Percentiles rank a stretch among this genome's conserved stretches.
Conservation (phyloP, 2,888 invertebrate genomes). For the Alcis repandata region DNA sequence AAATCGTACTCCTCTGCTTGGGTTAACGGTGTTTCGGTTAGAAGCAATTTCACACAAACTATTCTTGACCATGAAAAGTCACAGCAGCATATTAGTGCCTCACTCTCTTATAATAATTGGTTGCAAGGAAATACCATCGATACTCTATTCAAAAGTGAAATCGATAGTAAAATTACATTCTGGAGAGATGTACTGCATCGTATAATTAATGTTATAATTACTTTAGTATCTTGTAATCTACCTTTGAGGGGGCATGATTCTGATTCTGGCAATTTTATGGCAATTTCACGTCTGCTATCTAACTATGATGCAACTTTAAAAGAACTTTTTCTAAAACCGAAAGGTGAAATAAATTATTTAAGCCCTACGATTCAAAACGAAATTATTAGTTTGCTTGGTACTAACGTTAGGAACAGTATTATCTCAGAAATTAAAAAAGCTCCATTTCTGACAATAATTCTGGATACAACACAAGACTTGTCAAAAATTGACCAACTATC, state of each 20-base stretch:
- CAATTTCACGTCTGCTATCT: constrained; percentile 43
- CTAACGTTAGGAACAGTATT: constrained; percentile 38
- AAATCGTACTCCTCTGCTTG: constrained; percentile 42
- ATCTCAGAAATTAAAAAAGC: constrained; percentile 44
- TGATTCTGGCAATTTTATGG: constrained; percentile 44
- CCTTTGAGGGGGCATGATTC: constrained; percentile 39
- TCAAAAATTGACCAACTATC: constrained; percentile 47
- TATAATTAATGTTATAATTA: constrained; percentile 44
- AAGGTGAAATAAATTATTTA: constrained; percentile 35
- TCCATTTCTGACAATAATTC: constrained; percentile 44
- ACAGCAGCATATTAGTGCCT: constrained; percentile 40
- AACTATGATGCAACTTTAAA: constrained; percentile 41
- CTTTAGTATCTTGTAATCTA: constrained; percentile 31
- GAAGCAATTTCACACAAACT: constrained; percentile 46
- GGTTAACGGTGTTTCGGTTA: constrained; percentile 48
- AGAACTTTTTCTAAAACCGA: constrained; percentile 27
- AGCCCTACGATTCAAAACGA: constrained; percentile 39
- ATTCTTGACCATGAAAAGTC: constrained; percentile 47
- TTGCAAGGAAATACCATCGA: constrained; percentile 47
- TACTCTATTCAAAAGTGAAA: constrained; percentile 45
- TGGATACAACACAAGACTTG: constrained; percentile 44
- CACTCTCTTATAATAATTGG: constrained; percentile 47
- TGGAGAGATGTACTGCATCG: constrained; percentile 37
- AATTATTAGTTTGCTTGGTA: constrained; percentile 31
- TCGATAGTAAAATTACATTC: constrained; percentile 46